These are phyloP conservation scores for Oxytorus armatus DNA, from an alignment of 2,888 invertebrate genomes.

Conservation along the genomic window DNA sequence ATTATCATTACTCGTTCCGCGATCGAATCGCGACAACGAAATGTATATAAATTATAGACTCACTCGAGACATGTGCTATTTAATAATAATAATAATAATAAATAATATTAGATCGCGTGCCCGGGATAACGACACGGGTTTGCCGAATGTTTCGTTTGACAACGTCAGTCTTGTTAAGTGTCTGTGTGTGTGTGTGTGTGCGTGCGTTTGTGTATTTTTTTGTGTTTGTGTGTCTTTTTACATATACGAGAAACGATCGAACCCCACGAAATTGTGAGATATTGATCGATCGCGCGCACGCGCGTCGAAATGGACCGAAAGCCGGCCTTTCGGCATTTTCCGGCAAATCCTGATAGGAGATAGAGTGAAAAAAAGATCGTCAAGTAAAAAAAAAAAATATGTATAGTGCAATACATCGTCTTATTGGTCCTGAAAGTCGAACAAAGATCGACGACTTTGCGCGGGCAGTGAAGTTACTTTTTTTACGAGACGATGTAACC, in stretches of 20 bases:
- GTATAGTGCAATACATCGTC: no score
- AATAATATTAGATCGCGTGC: constrained; percentile 62
- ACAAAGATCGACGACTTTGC: constrained; percentile 41
- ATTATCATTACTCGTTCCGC: constrained; percentile 44
- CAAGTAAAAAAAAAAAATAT: constrained; percentile 10
- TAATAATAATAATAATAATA: constrained; percentile 57
- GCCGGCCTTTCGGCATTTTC: constrained; percentile 25
- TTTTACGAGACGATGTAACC: constrained; percentile 28
- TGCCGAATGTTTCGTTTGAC: constrained; percentile 69
- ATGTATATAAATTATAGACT: constrained; percentile 59
- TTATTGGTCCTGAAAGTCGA: constrained; percentile 55
- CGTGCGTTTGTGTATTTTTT: constrained; percentile 43
- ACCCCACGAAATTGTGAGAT: constrained; percentile 23
- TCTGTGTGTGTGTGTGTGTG: constrained; percentile 40
- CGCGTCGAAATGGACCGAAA: constrained; percentile 54
- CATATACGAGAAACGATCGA: constrained; percentile 57
- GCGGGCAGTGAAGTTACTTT: constrained; percentile 58
- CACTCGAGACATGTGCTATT: constrained; percentile 65
- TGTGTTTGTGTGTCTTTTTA: constrained; percentile 23
- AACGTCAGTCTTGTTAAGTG: constrained; percentile 65
- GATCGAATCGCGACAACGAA: constrained; percentile 44
- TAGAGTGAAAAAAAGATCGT: constrained; percentile 9
- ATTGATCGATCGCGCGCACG: constrained; percentile 60
- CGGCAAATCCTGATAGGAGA: constrained; percentile 30
- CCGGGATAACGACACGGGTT: constrained; percentile 56